Base-by-base conservation (phyloP, 2,797 vertebrate genomes). In the Myiotriccus ornatus region DNA sequence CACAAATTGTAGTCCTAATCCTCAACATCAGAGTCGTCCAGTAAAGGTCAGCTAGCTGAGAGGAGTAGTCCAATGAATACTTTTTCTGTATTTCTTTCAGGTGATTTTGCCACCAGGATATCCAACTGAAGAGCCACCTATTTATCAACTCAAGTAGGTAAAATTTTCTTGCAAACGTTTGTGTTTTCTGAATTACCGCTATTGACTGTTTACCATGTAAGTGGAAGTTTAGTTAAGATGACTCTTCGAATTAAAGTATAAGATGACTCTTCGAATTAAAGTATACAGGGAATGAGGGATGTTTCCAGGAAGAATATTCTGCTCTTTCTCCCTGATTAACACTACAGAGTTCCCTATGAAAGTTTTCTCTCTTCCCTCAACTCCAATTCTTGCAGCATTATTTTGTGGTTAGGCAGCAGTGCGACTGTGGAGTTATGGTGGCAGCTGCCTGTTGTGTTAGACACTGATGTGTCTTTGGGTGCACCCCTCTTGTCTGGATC, bases 121-220 rank as follows among this genome's bases (percentile, higher is more conserved):
- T 96, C 99, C 99, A 63, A 96, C 98, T 62, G 57, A 98, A 79
- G 98, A 99, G 15, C 99, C 99, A n/a, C 99, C 99, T 65, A 97
- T 99, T 96, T 99, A 99, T 97, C 99, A 99, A 47, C 97, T 99
- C 85, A 99, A 99, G 99, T 99, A 98, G 98, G 99, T 98, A 84
- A 91, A 71, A 23, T 56, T 93, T 93, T 78, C 46, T 90, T 86
- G 53, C 64, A 71, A 68, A 79, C 16, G 7, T 93, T 59, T 56
- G 27, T 80, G 34, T 73, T 92, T 85, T 69, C n/a, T 91, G 71
- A 60, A 13, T 94, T 87, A 28, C 37, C 18, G 1, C 20, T 67
- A 10, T 21, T 50, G 87, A 13, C 47, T 67, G 14, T 64, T 87
- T 50, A 28, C 24, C 19, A 6, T 64, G 27, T 59, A 77, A 82